These are phyloP conservation scores for Pissodes strobi DNA, from an alignment of 1,140 invertebrate species.

Conservation along the genomic window DNA sequence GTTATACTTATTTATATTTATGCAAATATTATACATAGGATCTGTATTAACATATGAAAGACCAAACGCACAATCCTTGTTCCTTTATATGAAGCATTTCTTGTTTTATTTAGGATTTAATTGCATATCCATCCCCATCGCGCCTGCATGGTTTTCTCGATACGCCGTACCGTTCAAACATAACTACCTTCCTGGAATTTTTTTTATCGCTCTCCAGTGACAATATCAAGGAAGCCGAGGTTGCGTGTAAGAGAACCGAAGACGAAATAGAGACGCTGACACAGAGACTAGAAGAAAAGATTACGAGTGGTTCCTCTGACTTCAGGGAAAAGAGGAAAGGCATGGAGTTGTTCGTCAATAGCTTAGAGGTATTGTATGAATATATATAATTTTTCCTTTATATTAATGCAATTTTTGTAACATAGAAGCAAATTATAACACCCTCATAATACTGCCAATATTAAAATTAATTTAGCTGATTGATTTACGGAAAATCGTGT, in stretches of 20 bases:
- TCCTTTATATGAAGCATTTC: too few relatives aligned
- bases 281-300: conserved; percentile 28
- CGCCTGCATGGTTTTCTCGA: conserved; percentile 44
- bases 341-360: conserved; percentile 47
- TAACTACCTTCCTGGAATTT: conserved; percentile 42
- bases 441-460: too few relatives aligned
- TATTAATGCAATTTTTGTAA: too few relatives aligned
- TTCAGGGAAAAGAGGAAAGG: conserved; percentile 40
- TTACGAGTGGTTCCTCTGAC: conserved; percentile 33
- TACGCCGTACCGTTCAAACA: conserved; percentile 38
- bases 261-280: conserved; percentile 33
- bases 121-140: conserved; percentile 46
- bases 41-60: conserved; percentile 5
- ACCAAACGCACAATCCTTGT: too few relatives aligned
- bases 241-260: conserved; percentile 27
- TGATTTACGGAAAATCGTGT: too few relatives aligned
- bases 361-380: conserved; percentile 49
- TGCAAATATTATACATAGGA: neutral
- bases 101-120: conserved; percentile 37
- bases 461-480: too few relatives aligned
- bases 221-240: conserved; percentile 19
- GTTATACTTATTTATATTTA: too few relatives aligned
- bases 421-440: too few relatives aligned
- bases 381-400: too few relatives aligned
- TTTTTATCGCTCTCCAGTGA: conserved; percentile 37